Evolutionary conservation across 2,888 invertebrate genomes (phyloP), one percentile per base, ranked within the genome.

Genomic region (Cheilosia impressa): DNA sequence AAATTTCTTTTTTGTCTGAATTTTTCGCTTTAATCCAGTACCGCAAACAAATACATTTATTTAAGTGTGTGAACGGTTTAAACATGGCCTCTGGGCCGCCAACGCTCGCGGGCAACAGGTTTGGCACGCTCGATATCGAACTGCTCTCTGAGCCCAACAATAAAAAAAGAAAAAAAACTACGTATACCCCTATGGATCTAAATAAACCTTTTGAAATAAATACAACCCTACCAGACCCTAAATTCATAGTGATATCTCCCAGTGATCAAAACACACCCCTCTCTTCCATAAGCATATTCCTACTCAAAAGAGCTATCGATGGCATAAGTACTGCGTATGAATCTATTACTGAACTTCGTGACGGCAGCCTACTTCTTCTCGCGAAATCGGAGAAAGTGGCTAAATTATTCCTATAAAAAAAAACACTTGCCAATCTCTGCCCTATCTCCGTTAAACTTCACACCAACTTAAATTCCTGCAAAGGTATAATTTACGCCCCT

Each of bases 301-400:
- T 62, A 43, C n/a, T 62, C 1, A 73, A 73, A 53, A 72, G 60
- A 52, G 60, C 60, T n/a, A 65, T 65, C n/a, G 69, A 57, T 15
- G 69, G 58, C 22, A 60, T 60, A 2, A 60, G 60, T 24, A 31
- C 52, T 5, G 47, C 22, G 1, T 60, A 50, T 17, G 47, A 71
- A 6, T 4, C 4, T 13, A 71, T 71, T 3, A 27, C 60, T 1
- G 24, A 60, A 41, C 31, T 62, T 0, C 24, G 52, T 15, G 52
- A 72, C 15, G 71, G 72, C 0, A 43, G 19, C 31, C 62, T 72
- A 1, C 43, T 62, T 34, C 15, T 57, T 9, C 52, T 57, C 10
- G 24, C 50, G 0, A 65, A 73, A 55, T 57, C 73, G 2, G 7
- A 31, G 41, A 63, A 65, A 55, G 7, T 34, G 9, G 55, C 63